These are phyloP conservation scores for Rhincodon typus DNA, from an alignment of 2,797 vertebrate genomes.

Conservation along the genomic window DNA sequence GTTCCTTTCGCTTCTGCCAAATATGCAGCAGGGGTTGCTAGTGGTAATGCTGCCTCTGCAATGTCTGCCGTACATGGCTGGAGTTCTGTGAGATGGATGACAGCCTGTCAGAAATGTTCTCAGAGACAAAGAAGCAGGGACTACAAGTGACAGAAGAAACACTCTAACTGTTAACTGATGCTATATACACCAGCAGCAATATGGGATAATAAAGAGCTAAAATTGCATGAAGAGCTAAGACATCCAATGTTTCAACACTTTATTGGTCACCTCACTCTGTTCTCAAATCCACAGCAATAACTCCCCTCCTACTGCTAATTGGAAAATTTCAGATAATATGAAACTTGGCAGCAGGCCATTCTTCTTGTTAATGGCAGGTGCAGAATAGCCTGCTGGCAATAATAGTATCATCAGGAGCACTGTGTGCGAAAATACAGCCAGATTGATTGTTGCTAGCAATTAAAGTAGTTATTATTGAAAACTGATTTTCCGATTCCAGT, in stretches of 20 bases:
- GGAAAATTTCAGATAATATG: neutral
- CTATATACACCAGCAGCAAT: neutral
- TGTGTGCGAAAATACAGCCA: neutral
- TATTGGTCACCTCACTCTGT: neutral
- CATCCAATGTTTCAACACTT: neutral
- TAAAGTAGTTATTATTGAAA: neutral
- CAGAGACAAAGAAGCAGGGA: neutral
- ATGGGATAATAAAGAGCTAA: neutral
- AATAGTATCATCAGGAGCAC: neutral
- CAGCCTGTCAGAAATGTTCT: neutral
- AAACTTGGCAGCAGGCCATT: slow-evolving; percentile 5
- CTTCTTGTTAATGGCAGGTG: neutral
- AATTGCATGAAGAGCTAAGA: neutral
- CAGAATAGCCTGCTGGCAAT: neutral
- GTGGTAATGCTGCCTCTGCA: neutral
- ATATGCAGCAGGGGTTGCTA: neutral
- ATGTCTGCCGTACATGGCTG: neutral
- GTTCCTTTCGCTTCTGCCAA: neutral
- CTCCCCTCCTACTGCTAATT: neutral
- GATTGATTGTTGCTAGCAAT: slow-evolving; percentile 24
- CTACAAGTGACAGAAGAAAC: neutral
- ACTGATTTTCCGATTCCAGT: neutral
- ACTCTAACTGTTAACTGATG: neutral
- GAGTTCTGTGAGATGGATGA: neutral
- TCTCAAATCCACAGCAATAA: neutral